These are phyloP conservation scores for Drosophila triauraria DNA, from an alignment of 1,140 invertebrate species.

Conservation along the genomic window DNA sequence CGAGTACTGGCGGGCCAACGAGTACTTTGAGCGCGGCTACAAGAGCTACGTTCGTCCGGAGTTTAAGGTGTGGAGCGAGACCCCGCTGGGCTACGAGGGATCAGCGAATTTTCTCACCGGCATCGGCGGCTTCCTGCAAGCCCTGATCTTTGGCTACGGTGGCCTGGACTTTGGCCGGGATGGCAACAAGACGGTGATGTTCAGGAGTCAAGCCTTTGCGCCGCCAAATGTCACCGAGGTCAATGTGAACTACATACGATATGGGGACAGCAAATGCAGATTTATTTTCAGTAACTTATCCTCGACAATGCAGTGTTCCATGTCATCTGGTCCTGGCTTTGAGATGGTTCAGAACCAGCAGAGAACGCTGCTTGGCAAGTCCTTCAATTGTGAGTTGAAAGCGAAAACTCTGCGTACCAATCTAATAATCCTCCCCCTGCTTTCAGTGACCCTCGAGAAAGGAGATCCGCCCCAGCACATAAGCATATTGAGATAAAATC, in stretches of 20 bases:
- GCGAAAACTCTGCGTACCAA: not conserved
- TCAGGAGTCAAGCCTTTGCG: not conserved
- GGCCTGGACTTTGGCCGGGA: constrained; percentile 85
- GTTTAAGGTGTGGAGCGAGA: constrained; percentile 87
- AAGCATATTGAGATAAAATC: constrained; percentile 39
- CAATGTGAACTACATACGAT: constrained; percentile 44
- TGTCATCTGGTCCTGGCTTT: constrained; percentile 8
- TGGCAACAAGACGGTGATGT: constrained; percentile 26
- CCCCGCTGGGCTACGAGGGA: constrained; percentile 85
- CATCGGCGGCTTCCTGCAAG: constrained; percentile 87
- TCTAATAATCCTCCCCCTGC: not conserved
- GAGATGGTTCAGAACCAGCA: constrained; percentile 55
- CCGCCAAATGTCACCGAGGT: constrained; percentile 58
- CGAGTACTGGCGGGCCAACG: constrained; percentile 79
- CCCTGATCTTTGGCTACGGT: constrained; percentile 86
- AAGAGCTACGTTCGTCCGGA: constrained; percentile 86
- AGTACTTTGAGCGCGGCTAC: constrained; percentile 86
- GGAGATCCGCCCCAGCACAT: constrained; percentile 43
- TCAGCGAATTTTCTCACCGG: constrained; percentile 87
- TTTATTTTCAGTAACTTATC: constrained; percentile 16
- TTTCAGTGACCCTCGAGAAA: constrained; percentile 31
- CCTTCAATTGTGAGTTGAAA: constrained; percentile 44
- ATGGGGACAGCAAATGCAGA: constrained; percentile 33
- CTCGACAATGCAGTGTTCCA: constrained; percentile 28
- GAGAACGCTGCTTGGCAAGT: constrained; percentile 16